Conservation (phyloP, 2,797 vertebrate species). For the Smutsia gigantea region DNA sequence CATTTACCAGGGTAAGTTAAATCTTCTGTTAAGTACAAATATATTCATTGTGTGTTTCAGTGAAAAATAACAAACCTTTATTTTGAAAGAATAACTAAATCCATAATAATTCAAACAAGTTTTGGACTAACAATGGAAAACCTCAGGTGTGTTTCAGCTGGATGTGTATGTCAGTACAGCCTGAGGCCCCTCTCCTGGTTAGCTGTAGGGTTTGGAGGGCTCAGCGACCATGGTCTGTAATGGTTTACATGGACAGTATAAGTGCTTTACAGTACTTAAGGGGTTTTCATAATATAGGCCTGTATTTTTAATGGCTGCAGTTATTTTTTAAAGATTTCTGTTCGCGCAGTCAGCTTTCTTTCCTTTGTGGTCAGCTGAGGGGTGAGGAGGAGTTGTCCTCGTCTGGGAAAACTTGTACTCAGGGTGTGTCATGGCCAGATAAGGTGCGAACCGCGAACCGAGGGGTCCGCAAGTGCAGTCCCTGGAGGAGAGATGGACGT, state of each 20-base stretch:
- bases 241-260: too few relatives aligned
- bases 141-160: not conserved
- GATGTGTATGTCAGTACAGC: too few relatives aligned
- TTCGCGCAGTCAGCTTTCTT: not conserved
- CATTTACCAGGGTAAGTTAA: slow-evolving; percentile 95
- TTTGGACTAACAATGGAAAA: not conserved
- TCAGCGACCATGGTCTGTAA: not conserved
- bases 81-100: slow-evolving; percentile 3
- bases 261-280: not conserved
- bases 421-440: too few relatives aligned
- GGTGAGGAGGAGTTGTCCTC: not conserved
- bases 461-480: not conserved
- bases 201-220: not conserved
- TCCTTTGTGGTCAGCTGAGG: not conserved
- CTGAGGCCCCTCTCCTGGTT: too few relatives aligned
- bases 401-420: not conserved
- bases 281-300: not conserved
- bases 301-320: not conserved
- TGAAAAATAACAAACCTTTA: not conserved
- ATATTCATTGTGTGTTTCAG: not conserved
- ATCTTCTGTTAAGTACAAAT: not conserved
- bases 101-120: not conserved
- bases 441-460: accelerated
- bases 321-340: not conserved
- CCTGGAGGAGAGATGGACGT: not conserved